Percentiles rank a stretch among this genome's conserved stretches.
Evolutionary conservation across 1,140 invertebrate species (phyloP).

Genomic region (Caenorhabditis briggsae): DNA sequence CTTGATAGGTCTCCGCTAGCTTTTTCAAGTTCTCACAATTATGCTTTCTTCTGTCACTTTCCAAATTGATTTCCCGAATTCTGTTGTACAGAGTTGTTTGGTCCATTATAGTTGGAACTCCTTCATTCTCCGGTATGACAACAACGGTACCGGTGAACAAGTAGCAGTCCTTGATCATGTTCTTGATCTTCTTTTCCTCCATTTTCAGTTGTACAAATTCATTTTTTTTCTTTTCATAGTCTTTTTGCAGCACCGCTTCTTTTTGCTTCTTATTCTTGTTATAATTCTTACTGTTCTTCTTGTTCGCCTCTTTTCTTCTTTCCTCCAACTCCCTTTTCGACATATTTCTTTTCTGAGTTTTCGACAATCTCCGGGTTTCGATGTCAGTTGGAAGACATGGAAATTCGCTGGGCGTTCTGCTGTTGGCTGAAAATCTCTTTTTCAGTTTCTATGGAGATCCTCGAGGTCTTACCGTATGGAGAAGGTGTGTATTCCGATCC

Average conservation of each 20-base stretch:
- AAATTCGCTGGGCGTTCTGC: background rate
- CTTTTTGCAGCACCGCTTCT: background rate
- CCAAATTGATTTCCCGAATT: background rate
- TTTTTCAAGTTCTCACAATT: background rate
- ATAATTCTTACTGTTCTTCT: constrained; percentile 43
- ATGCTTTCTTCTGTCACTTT: background rate
- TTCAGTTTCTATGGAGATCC: too few relatives aligned
- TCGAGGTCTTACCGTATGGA: background rate
- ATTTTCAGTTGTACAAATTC: background rate
- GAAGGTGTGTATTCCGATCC: background rate
- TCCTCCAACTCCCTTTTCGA: background rate
- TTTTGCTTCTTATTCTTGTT: constrained; percentile 27
- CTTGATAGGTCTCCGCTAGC: background rate
- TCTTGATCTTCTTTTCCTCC: background rate
- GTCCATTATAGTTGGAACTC: background rate
- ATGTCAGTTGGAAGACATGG: background rate
- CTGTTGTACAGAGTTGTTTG: background rate
- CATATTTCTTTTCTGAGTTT: background rate
- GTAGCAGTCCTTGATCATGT: background rate
- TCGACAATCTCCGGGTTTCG: background rate
- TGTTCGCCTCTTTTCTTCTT: constrained; percentile 12
- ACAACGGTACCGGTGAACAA: background rate
- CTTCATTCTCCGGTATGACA: background rate
- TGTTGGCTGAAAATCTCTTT: too few relatives aligned
- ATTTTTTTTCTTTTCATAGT: background rate